A percentile compares a stretch with the other conserved stretches of the same genome.
phyloP scores from a whole-genome alignment of 2,797 vertebrate genomes.

The Anniella stebbinsi region DNA sequence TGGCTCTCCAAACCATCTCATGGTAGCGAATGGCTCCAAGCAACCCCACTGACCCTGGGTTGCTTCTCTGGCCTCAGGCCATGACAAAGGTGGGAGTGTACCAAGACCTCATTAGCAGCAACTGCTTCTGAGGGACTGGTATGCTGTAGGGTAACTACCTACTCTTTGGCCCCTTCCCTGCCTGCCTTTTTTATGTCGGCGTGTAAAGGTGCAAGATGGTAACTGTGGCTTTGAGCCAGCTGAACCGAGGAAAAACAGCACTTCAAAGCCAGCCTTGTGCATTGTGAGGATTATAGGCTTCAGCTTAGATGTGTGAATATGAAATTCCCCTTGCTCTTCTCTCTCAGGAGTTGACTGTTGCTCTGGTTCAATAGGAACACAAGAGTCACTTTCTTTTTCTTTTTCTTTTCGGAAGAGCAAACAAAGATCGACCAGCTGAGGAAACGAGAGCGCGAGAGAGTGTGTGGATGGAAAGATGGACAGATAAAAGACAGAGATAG shows the following conservation, averaged over 20 bases:
- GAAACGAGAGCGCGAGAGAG: neutral
- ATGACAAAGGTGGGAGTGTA: neutral
- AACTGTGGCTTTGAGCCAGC: conserved; percentile 31
- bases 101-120: neutral
- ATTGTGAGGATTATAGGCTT: conserved; percentile 25
- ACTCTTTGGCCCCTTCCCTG: conserved; percentile 9
- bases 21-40: conserved; percentile 15
- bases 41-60: neutral
- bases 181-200: conserved; percentile 14
- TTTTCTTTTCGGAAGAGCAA: neutral
- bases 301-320: neutral
- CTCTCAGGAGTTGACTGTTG: neutral
- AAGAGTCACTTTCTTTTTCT: neutral
- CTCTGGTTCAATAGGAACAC: neutral
- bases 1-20: neutral
- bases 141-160: rapidly evolving
- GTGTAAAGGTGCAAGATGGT: neutral
- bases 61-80: neutral
- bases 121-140: neutral
- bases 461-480: neutral
- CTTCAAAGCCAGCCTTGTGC: conserved; percentile 27
- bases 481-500: neutral
- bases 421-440: neutral
- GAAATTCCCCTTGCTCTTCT: neutral
- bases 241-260: rapidly evolving